These are phyloP conservation scores for Apamea crenata DNA, from an alignment of 2,888 invertebrate species.

Conservation along the genomic window DNA sequence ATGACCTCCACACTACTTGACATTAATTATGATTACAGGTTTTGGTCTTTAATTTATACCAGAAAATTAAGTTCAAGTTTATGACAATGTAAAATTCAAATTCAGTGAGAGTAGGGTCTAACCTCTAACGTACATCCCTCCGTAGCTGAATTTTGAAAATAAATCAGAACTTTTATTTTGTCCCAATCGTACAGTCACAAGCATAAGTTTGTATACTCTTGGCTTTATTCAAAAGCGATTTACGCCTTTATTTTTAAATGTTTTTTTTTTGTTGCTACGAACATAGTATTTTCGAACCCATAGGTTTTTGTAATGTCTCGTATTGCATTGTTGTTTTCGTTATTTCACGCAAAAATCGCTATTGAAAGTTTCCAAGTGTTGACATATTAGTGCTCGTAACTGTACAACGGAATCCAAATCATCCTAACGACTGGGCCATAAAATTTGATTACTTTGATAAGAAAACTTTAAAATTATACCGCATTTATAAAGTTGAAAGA, in stretches of 20 bases:
- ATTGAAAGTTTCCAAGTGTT: too few species aligned
- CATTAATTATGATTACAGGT: neutral
- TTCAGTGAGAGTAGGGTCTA: neutral
- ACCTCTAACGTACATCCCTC: neutral
- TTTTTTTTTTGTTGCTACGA: too few species aligned
- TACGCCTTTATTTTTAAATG: too few species aligned
- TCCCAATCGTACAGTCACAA: conserved; percentile 1
- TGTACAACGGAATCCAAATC: conserved; percentile 20
- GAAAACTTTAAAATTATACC: conserved; percentile 25
- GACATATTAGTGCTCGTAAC: too few species aligned
- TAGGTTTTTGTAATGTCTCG: too few species aligned
- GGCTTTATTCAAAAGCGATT: too few species aligned
- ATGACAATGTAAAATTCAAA: conserved; percentile 1
- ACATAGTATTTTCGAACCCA: too few species aligned
- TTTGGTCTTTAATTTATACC: neutral
- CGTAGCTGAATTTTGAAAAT: conserved; percentile 1
- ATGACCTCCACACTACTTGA: neutral
- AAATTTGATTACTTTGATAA: conserved; percentile 36
- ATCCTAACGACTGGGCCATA: conserved; percentile 23
- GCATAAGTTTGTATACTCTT: too few species aligned
- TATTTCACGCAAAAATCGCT: too few species aligned
- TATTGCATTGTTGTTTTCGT: too few species aligned
- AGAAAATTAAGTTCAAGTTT: conserved; percentile 4
- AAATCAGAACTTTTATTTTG: conserved; percentile 19
- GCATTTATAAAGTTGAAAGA: conserved; percentile 9